Base-by-base conservation (phyloP, 2,797 vertebrate genomes). In the Vultur gryphus region DNA sequence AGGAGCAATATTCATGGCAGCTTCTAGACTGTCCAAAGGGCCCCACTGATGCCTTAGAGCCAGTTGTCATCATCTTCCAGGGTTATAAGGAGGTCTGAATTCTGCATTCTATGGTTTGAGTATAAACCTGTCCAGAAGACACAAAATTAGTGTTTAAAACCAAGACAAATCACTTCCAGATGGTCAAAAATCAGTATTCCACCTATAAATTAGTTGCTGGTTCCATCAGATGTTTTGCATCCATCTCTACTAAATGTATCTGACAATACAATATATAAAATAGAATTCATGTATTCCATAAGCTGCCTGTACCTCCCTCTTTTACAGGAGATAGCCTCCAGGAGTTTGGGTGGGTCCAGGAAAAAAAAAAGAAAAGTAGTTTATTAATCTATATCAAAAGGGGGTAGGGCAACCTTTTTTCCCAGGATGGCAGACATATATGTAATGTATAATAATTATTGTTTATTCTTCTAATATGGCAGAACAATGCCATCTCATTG, bases 261-360 rank as follows among this genome's bases (percentile, higher is more conserved):
- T 88, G 76, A 94, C 66, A 82, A 93, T 33, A 71, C 7, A 65
- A 48, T 44, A 35, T 8, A 65, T 58, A 62, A 88, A 88, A 89
- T 43, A 18, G 31, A 93, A 84, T 81, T 20, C 8, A 81, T 78
- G 15, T 69, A 88, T 90, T 76, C 90, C 44, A 59, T 52, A 59
- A 86, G 28, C 33, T 86, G 69, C 37, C 41, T 39, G 24, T 33
- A 55, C 92, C 79, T 95, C 93, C 62, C 69, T 90, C 25, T 91
- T 94, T 91, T 78, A 82, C 48, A 82, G 69, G 48, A 84, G 75
- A 76, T 55, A 79, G 69, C 92, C 92, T 92, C 69, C 69, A 93
- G 94, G 79, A 90, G 75, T 65, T 79, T 89, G 84, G 72, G 87
- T 65, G 93, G 49, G 75, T 67, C 81, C 59, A 76, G n/a, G 49